Percentiles rank a stretch among this genome's conserved stretches.
Evolutionary conservation across 2,888 invertebrate genomes (phyloP).

Genomic region (Caenorhabditis parvicauda): DNA sequence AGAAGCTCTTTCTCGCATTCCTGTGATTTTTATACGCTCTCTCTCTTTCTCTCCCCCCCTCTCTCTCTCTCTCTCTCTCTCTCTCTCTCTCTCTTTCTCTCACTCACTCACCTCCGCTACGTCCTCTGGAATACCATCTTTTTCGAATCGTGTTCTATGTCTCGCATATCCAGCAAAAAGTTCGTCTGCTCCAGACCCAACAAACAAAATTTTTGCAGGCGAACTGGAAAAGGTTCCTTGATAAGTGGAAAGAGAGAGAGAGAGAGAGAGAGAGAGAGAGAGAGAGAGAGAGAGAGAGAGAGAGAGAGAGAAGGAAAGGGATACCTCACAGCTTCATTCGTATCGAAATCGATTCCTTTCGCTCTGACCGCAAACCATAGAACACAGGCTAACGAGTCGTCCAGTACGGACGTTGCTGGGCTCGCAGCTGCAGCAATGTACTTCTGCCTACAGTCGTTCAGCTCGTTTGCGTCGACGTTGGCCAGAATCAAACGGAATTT

Average conservation of each 20-base stretch:
- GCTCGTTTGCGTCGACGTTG: conserved; percentile 48
- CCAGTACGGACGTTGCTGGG: conserved; percentile 82
- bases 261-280: too few species aligned
- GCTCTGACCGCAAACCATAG: conserved; percentile 89
- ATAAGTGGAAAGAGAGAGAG: too few species aligned
- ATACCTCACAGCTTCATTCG: conserved; percentile 8
- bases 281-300: too few species aligned
- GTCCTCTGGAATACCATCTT: conserved; percentile 11
- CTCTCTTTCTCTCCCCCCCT: neutral
- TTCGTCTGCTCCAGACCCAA: conserved; percentile 96
- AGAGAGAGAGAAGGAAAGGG: too few species aligned
- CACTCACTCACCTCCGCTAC: conserved; percentile 46
- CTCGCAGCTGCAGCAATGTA: conserved; percentile 24
- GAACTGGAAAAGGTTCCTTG: conserved; percentile 10
- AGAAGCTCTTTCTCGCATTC: conserved; percentile 77
- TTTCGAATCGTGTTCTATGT: conserved; percentile 74
- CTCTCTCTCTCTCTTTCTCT: conserved; percentile 66
- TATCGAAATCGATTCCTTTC: conserved; percentile 64
- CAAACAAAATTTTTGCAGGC: conserved; percentile 67
- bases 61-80: neutral
- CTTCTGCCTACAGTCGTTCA: conserved; percentile 26
- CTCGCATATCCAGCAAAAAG: conserved; percentile 89
- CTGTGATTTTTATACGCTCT: conserved; percentile 4
- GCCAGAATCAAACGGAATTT: conserved; percentile 65
- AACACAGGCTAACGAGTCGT: conserved; percentile 90